phyloP scores from a whole-genome alignment of 1,140 invertebrate genomes.

The Gryon sp. region DNA sequence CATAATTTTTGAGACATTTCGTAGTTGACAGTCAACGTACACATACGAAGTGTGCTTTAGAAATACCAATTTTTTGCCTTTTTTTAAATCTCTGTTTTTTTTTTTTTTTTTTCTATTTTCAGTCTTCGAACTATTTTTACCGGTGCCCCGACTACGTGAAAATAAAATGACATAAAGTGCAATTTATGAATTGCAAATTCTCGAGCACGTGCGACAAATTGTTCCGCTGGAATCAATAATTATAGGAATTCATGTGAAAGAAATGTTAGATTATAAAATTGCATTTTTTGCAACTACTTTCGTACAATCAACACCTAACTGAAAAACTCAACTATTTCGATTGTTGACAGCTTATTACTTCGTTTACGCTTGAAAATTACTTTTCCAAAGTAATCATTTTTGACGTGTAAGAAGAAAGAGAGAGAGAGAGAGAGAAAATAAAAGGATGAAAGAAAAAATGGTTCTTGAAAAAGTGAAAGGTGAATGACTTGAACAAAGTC shows the following conservation, averaged over 20 bases:
- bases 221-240: constrained; percentile 25
- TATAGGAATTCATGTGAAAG: constrained; percentile 6
- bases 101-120: not conserved
- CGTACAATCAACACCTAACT: constrained; percentile 22
- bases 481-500: too few species aligned
- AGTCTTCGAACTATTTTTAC: not conserved
- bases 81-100: too few species aligned
- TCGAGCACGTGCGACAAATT: constrained; percentile 8
- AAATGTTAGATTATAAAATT: constrained; percentile 13
- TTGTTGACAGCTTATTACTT: constrained; percentile 19
- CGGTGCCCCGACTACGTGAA: not conserved
- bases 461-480: too few species aligned
- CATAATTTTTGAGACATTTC: constrained; percentile 24
- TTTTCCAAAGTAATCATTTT: constrained; percentile 33
- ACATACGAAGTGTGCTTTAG: too few species aligned
- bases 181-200: constrained; percentile 26
- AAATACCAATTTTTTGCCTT: constrained; percentile 11
- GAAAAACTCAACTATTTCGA: constrained; percentile 4
- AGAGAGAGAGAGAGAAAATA: too few species aligned
- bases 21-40: constrained; percentile 9
- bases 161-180: constrained; percentile 14
- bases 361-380: constrained; percentile 16
- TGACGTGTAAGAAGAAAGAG: not conserved
- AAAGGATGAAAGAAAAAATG: constrained; percentile 24
- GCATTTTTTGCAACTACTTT: constrained; percentile 14